Conservation (phyloP, 2,888 invertebrate genomes). For the Standfussiana lucernea region DNA sequence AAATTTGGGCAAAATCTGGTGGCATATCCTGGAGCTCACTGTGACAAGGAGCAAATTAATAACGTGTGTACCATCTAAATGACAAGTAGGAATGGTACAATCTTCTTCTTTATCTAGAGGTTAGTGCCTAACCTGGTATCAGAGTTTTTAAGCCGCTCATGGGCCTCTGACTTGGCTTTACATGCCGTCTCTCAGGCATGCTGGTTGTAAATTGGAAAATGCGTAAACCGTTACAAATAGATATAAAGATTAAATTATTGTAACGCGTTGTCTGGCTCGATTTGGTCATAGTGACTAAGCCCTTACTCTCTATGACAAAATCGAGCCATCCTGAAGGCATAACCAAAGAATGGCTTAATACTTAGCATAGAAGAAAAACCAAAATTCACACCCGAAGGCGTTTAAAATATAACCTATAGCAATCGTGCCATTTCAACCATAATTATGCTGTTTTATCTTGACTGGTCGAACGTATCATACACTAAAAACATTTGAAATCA, state of each 20-base stretch:
- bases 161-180: no score
- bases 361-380: neutral
- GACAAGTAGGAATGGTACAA: no score
- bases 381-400: neutral
- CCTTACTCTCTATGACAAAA: neutral
- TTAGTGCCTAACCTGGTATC: no score
- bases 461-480: neutral
- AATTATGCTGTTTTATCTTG: neutral
- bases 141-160: no score
- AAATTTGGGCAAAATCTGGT: neutral
- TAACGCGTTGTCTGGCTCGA: neutral
- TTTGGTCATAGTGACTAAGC: neutral
- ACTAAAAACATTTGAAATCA: neutral
- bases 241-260: neutral
- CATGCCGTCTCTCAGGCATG: no score
- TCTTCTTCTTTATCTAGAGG: no score
- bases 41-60: neutral
- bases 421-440: neutral
- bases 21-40: neutral
- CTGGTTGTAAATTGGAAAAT: no score
- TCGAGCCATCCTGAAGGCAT: neutral
- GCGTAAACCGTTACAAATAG: neutral
- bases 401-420: no score
- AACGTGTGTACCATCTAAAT: no score
- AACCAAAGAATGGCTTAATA: neutral